Base-by-base conservation (phyloP, 2,888 invertebrate species). In the Kryphioiulus occultus region DNA sequence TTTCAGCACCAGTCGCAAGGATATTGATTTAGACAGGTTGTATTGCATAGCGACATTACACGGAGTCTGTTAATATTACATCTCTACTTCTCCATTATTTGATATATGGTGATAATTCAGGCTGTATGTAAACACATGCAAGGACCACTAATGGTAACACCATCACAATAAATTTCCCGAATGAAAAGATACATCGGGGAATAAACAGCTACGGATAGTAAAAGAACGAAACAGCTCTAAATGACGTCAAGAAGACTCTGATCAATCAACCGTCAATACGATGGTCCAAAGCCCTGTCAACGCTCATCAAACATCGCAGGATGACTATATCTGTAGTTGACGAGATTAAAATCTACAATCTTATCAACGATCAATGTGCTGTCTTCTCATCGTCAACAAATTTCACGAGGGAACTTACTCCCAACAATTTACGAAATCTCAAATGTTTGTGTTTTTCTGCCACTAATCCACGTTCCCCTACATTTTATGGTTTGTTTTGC, bases 401-500 rank as follows among this genome's bases (percentile, higher is more conserved):
- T 30, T 32, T 78, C 17, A 30, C 30, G 68, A 78, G 30, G 15
- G 44, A 4, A 32, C n/a, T 30, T 68, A 3, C 78, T 9, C 78
- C 17, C 30, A 78, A 78, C 78, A 32, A 78, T 26, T 78, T 2
- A 30, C 78, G 15, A 30, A 78, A 78, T 78, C 17, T 78, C 78
- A 4, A 2, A 26, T 30, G 78, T 78, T 78, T 78, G 78, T 78
- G 78, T 78, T 30, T 78, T 30, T 4, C 78, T 32, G 78, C 78
- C 78, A 78, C 78, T 26, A 78, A 78, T 78, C 78, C 78, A 78
- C 17, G 78, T 26, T 15, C 17, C 78, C 78, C 78, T 78, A 26
- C 26, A 78, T 78, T 78, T 78, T 78, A 78, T 17, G 78, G 78
- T 78, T 78, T 78, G 78, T 78, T 78, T 78, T 78, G 78, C 30